Percentiles rank a stretch among this genome's conserved stretches.
These are phyloP conservation scores for Sphinx pinastri DNA, from an alignment of 2,888 invertebrate genomes.

Conservation along the genomic window DNA sequence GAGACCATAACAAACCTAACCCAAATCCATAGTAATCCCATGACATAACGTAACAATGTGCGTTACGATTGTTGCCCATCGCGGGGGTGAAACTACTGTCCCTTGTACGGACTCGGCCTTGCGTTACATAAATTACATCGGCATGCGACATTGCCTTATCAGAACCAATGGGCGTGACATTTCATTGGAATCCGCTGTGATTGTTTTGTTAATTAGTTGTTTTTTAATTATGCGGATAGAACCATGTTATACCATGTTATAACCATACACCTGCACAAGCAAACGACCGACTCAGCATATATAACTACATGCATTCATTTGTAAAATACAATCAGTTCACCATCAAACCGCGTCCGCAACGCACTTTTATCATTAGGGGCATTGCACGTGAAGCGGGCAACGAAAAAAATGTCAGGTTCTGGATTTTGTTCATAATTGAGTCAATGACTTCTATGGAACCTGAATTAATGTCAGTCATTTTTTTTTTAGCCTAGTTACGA, in stretches of 20 bases:
- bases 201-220: constrained; percentile 1
- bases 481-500: no score
- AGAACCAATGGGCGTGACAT: background rate
- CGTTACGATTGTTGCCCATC: constrained; percentile 1
- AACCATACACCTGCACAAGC: background rate
- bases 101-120: background rate
- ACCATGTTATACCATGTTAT: background rate
- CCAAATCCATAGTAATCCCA: background rate
- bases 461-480: no score
- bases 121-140: background rate
- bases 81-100: constrained; percentile 1
- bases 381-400: no score
- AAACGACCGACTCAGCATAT: no score
- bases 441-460: no score
- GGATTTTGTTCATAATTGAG: no score
- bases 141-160: background rate
- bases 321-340: no score
- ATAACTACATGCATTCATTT: no score
- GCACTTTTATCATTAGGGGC: no score
- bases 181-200: background rate
- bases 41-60: background rate
- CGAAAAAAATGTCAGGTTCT: no score
- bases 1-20: no score
- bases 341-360: no score
- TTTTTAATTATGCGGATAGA: background rate